Base-by-base conservation (phyloP, 1,140 invertebrate genomes). In the Leptoteleia sp. region DNA sequence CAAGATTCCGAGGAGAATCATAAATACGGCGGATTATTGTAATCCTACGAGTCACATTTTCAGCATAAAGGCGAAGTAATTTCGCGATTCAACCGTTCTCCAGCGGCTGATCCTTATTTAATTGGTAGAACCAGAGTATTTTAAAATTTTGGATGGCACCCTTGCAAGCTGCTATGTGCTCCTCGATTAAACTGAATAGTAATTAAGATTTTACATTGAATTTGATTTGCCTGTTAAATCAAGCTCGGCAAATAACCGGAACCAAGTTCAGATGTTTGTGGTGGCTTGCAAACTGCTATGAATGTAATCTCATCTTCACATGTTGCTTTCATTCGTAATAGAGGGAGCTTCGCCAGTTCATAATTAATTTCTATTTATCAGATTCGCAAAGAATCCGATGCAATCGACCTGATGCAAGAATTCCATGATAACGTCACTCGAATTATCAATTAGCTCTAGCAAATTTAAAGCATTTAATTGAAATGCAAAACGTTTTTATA, bases 201-300 rank as follows among this genome's bases (percentile, higher is more conserved):
- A 62, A 48, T 62, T 50, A 67, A 67, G 12, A 37, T 22, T 11
- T 15, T 35, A 54, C 13, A 12, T 43, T 13, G 27, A 45, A 16
- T 45, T 55, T 55, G 64, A 67, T 55, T 67, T 37, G 50, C 48
- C 33, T 33, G 37, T 42, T 40, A 65, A 43, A 54, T 65, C 38
- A 45, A 47, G 62, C 47, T 43, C 50, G 11, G 48, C 17, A 35
- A 45, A 55, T 67, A 67, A 55, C 54, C 25, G n/a, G 29, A 54
- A 15, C 17, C 2, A 35, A 42, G 61, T 62, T 47, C 4, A 13
- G 9, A 25, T 31, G 25, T 52, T 40, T 38, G 52, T 17, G n/a
- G 31, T 27, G 13, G 15, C 12, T 40, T 19, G 27, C 13, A 52
- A 35, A 55, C 33, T 31, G n/a, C 31, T 12, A 27, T 22, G 27